These are phyloP conservation scores for Paramuricea clavata DNA, from an alignment of 92 coral and sea anemone species.

Conservation along the genomic window DNA sequence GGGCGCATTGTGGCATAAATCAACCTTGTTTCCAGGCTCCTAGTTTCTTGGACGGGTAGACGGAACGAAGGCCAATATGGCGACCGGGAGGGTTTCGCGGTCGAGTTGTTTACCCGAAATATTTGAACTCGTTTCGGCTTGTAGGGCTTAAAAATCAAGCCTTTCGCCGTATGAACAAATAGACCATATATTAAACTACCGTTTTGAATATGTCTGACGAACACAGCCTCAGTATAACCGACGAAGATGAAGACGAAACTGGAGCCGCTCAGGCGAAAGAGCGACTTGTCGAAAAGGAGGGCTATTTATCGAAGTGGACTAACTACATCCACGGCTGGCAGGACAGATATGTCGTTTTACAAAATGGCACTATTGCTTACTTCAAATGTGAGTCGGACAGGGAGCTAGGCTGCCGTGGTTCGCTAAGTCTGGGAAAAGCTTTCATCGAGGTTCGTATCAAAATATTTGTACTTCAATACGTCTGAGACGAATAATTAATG, in stretches of 20 bases:
- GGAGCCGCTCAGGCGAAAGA: slow-evolving; percentile 73
- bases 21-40: no score
- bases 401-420: slow-evolving; percentile 97
- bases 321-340: slow-evolving; percentile 99
- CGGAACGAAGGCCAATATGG: no score
- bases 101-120: neutral
- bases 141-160: neutral
- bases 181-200: neutral
- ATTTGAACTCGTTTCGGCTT: neutral
- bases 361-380: slow-evolving; percentile 91
- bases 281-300: slow-evolving; percentile 83
- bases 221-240: slow-evolving; percentile 93
- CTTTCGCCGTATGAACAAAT: neutral
- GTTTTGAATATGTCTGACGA: slow-evolving; percentile 84
- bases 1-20: neutral
- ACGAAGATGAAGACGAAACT: slow-evolving; percentile 94
- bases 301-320: slow-evolving; percentile 96
- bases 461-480: neutral
- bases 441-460: slow-evolving; percentile 80
- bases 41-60: no score
- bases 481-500: no score
- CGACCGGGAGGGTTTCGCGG: slow-evolving; percentile 23
- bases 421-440: slow-evolving; percentile 96
- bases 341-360: slow-evolving; percentile 95
- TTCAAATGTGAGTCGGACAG: slow-evolving; percentile 95